Evolutionary conservation across 2,113 vertebrate species (phyloP), one percentile per base, ranked within the genome.

Genomic region (Hucho hucho): DNA sequence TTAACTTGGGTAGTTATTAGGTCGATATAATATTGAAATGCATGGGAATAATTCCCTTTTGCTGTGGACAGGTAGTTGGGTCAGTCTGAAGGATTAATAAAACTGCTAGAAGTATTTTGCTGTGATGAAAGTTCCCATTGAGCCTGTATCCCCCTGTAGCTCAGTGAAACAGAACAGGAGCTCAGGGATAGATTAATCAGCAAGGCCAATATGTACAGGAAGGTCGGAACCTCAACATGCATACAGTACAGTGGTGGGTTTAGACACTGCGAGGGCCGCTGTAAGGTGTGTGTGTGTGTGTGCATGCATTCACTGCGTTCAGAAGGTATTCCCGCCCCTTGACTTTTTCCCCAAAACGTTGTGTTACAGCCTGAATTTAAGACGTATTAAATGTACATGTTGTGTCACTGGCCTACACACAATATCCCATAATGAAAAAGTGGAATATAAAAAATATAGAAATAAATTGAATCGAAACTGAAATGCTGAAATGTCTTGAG

Each of bases 21-120:
- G 85, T 91, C 86, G 84, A 90, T 90, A 85, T 83, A 65, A 84
- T 84, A 88, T 82, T 85, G 83, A 87, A 86, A 89, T 87, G 83
- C 84, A 88, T 88, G 86, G 81, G 86, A 89, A 90, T 87, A 79
- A 87, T 87, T 86, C 79, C 75, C 74, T 75, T 37, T 77, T 70
- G 69, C 70, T 18, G 63, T 13, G 77, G 79, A 77, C 76, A 82
- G 77, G 77, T 86, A 82, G 74, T 78, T 85, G 80, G 72, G 79
- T 84, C 85, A 89, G 74, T 84, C 88, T 82, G 81, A 82, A 73
- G 87, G 87, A 90, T 89, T 90, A 87, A 85, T 83, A 81, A 80
- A 87, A 87, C 81, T 79, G 86, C 70, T 24, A 70, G 73, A 69
- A 67, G 84, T 29, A 82, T 87, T 87, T 70, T n/a, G n/a, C n/a